phyloP scores from a whole-genome alignment of 2,888 invertebrate genomes.

The Patella depressa region DNA sequence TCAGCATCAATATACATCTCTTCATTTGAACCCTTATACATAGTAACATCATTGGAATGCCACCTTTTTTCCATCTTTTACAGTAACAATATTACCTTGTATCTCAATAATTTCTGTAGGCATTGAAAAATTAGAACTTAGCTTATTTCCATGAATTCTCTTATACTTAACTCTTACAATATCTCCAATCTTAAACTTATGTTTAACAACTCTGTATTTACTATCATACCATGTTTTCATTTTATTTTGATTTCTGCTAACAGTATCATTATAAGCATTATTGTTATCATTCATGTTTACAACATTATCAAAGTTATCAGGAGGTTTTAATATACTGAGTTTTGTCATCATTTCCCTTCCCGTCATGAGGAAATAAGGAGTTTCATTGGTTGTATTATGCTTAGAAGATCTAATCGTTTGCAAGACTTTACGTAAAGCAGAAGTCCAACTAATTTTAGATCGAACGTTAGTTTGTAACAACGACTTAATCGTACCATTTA shows the following conservation, averaged over 20 bases:
- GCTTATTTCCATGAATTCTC: neutral
- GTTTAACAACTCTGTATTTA: neutral
- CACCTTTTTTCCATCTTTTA: neutral
- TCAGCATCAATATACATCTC: no score
- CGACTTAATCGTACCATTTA: neutral
- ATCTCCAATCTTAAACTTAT: neutral
- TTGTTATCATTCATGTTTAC: neutral
- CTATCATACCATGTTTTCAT: neutral
- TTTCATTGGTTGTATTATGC: neutral
- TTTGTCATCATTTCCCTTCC: neutral
- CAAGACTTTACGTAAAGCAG: neutral
- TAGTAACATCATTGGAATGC: neutral
- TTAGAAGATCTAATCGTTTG: neutral
- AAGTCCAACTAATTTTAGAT: neutral
- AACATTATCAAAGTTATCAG: neutral
- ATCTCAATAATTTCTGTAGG: neutral
- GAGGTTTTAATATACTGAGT: neutral
- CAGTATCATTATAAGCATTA: neutral
- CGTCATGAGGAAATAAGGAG: neutral
- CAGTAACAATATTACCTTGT: neutral
- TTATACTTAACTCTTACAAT: neutral
- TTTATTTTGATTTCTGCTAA: neutral
- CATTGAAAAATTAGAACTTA: neutral
- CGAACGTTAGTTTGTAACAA: neutral
- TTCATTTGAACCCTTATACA: neutral